Evolutionary conservation across 1,140 invertebrate genomes (phyloP), one percentile per base, ranked within the genome.

Genomic region (Bombus cullumanus): DNA sequence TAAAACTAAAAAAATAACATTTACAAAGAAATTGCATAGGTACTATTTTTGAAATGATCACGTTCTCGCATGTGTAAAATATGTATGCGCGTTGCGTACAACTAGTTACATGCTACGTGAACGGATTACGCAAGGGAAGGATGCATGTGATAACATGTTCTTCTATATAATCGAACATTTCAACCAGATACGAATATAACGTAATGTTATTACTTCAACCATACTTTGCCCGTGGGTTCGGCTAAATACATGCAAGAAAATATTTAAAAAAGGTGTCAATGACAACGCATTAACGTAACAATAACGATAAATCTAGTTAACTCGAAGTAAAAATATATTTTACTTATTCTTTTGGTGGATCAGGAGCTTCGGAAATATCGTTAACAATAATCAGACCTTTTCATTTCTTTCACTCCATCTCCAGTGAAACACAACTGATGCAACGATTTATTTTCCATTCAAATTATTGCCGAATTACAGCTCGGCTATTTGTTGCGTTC

Each of bases 281-380:
- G 41, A 53, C 28, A 15, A 77, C n/a, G 31, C 10, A 28, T 22
- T n/a, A n/a, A 64, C 28, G 22, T 34, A 62, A 37, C 10, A 31
- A 64, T 31, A 78, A 31, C 57, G 31, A 64, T 59, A 47, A 71
- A 81, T 64, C 72, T 18, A 76, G 8, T 43, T 66, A 22, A 64
- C 15, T 66, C 25, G 73, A n/a, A 28, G 59, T 68, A 66, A 83
- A 83, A 83, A 76, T 83, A 66, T 75, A 75, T 75, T 53, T 53
- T 53, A 53, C 47, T 53, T 39, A n/a, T 62, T 74, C 57, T 74
- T 74, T 43, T 37, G 39, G 18, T 74, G 80, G n/a, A 74, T 53
- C 72, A 39, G 57, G 28, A 39, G 68, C 34, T 39, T 57, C 37
- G 28, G 28, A 69, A 53, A 39, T 71, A 15, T 78, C 8, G 34